phyloP scores from a whole-genome alignment of 2,888 invertebrate genomes.

The Apotomis capreana region DNA sequence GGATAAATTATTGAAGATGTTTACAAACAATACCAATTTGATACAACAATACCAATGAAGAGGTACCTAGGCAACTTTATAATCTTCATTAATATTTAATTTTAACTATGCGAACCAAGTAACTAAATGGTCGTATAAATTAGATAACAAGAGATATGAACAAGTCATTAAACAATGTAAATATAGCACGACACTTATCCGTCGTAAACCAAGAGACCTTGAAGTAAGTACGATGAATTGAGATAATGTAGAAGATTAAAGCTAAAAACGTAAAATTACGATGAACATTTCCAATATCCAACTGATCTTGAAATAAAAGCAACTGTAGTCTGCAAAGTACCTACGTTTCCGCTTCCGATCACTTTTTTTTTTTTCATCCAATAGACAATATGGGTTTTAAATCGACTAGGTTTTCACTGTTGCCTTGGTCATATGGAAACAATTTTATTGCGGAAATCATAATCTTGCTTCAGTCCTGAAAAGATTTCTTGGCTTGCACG shows the following conservation, averaged over 20 bases:
- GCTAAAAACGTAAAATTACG: conserved; percentile 2
- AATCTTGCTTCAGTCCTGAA: too few relatives aligned
- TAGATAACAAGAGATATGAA: conserved; percentile 25
- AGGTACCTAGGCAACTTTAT: too few relatives aligned
- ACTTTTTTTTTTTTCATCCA: conserved; percentile 3
- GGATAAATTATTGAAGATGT: too few relatives aligned
- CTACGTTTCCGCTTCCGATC: conserved; percentile 15
- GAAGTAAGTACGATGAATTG: conserved; percentile 15
- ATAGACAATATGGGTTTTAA: not conserved
- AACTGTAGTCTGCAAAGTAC: conserved; percentile 6
- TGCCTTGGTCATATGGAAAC: not conserved
- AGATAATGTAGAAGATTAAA: conserved; percentile 1
- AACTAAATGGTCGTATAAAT: not conserved
- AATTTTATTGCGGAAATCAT: not conserved
- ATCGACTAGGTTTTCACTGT: not conserved
- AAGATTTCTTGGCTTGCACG: too few relatives aligned
- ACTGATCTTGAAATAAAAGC: conserved; percentile 11
- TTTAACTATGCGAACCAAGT: not conserved
- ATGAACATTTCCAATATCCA: conserved; percentile 15
- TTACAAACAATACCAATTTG: too few relatives aligned
- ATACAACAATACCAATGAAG: too few relatives aligned
- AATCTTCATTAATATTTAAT: not conserved
- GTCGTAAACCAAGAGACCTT: conserved; percentile 13
- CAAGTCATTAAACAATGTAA: conserved; percentile 15
- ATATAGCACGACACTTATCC: conserved; percentile 13